phyloP scores from a whole-genome alignment of 1,140 invertebrate genomes.

The Lucilia sericata region DNA sequence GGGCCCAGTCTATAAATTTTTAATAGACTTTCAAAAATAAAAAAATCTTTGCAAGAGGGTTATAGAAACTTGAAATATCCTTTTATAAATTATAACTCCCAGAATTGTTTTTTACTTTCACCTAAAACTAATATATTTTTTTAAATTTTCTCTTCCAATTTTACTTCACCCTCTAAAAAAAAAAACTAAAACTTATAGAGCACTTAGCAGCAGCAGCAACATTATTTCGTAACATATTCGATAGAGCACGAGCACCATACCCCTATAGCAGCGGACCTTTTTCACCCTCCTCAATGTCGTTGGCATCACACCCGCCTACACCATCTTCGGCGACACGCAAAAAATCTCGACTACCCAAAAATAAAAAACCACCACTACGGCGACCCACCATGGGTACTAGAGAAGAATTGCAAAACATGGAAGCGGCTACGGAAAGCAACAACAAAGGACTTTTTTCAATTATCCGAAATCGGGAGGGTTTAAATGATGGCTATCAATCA shows the following conservation, averaged over 20 bases:
- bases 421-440: not conserved
- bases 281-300: not conserved
- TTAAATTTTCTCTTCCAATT: not conserved
- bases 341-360: not conserved
- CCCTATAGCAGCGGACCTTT: not conserved
- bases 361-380: not conserved
- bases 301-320: not conserved
- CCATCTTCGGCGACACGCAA: not conserved
- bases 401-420: not conserved
- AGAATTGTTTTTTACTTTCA: not conserved
- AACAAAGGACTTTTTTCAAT: not conserved
- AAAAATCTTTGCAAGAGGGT: too few species aligned
- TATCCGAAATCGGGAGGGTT: not conserved
- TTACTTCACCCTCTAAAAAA: not conserved
- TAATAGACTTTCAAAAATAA: too few species aligned
- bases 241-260: not conserved
- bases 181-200: not conserved
- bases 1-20: too few species aligned
- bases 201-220: not conserved
- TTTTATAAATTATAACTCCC: too few species aligned
- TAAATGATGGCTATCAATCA: not conserved
- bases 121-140: not conserved
- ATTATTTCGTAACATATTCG: slow-evolving; percentile 18
- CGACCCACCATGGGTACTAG: not conserved
- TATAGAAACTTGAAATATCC: too few species aligned